These are phyloP conservation scores for Melopsittacus undulatus DNA, from an alignment of 2,797 vertebrate genomes.

Conservation along the genomic window DNA sequence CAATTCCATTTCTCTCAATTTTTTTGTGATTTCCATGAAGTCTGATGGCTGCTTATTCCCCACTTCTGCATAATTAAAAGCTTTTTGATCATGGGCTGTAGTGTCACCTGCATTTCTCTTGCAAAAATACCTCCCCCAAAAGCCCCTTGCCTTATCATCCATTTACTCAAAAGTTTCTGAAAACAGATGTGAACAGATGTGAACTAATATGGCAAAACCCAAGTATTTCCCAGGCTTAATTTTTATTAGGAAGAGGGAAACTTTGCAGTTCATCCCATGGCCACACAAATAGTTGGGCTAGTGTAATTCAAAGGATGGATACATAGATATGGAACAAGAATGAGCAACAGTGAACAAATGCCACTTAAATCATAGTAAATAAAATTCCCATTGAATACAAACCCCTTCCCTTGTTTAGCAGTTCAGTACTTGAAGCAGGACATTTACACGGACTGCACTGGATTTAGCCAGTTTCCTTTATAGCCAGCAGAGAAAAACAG, in stretches of 20 bases:
- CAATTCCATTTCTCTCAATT: background rate
- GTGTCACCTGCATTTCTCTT: background rate
- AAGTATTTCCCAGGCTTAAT: background rate
- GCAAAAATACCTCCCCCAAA: background rate
- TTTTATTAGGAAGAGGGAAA: background rate
- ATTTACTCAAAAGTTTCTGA: background rate
- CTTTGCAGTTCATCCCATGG: background rate
- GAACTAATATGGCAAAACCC: background rate
- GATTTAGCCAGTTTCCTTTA: background rate
- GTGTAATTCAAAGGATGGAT: background rate
- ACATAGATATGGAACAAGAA: background rate
- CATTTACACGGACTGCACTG: background rate
- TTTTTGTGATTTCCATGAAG: background rate
- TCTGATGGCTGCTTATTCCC: background rate
- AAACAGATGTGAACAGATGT: background rate
- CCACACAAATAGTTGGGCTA: background rate
- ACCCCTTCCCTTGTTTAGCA: background rate
- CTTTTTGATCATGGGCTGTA: background rate
- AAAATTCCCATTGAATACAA: background rate
- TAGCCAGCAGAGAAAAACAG: background rate
- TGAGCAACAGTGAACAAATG: background rate
- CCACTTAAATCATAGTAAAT: background rate
- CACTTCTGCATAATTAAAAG: background rate
- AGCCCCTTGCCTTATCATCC: background rate
- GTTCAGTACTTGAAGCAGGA: background rate